phyloP scores from a whole-genome alignment of 1,140 invertebrate genomes.

The Nomia melanderi region DNA sequence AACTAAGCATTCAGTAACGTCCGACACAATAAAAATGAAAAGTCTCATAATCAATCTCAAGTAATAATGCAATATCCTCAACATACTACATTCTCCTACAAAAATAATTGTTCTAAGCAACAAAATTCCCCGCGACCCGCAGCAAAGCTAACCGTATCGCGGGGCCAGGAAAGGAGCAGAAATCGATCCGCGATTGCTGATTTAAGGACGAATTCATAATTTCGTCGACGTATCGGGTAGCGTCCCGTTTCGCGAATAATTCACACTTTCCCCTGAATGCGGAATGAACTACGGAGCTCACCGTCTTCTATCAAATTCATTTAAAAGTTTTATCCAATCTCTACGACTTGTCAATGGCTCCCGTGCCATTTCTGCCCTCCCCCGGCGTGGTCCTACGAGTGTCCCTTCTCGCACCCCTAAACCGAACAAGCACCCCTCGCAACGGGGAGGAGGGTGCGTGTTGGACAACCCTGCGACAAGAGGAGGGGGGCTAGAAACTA shows the following conservation, averaged over 20 bases:
- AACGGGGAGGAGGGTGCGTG: constrained; percentile 1
- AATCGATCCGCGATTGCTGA: background rate
- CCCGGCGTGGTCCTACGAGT: background rate
- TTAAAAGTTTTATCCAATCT: constrained; percentile 30
- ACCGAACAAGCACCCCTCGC: constrained; percentile 31
- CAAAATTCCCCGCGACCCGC: too few relatives aligned
- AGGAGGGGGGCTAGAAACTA: constrained; percentile 42
- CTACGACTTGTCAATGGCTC: constrained; percentile 20
- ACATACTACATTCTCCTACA: too few relatives aligned
- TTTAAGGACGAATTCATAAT: background rate
- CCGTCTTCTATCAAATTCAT: background rate
- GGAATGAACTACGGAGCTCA: background rate
- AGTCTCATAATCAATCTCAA: too few relatives aligned
- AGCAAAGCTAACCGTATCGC: too few relatives aligned
- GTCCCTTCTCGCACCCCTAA: constrained; percentile 34
- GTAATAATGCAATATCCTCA: too few relatives aligned
- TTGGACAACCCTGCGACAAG: constrained; percentile 68
- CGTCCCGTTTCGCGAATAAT: background rate
- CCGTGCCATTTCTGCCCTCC: constrained; percentile 18
- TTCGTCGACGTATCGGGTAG: background rate
- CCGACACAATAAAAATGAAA: too few relatives aligned
- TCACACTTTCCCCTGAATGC: background rate
- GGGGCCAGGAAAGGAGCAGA: too few relatives aligned
- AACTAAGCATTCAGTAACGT: too few relatives aligned
- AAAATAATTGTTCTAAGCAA: too few relatives aligned